A percentile compares a stretch with the other conserved stretches of the same genome.
Conservation (phyloP, 2,797 vertebrate species). For the Hafferia zeledoni region DNA sequence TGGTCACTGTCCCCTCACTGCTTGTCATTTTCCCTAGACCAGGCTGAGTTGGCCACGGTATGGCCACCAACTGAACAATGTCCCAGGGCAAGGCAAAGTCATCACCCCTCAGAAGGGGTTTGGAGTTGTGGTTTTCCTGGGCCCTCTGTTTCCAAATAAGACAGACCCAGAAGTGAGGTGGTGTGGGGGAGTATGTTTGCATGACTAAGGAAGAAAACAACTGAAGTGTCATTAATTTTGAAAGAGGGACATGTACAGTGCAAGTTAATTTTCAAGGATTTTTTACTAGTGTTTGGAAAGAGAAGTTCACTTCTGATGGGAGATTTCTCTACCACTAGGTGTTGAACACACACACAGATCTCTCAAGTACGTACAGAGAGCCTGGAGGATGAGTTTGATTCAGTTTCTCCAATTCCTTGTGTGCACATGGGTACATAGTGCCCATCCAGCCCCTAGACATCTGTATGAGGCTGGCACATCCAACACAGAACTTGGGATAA, state of each 20-base stretch:
- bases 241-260: neutral
- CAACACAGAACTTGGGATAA: accelerated
- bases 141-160: neutral
- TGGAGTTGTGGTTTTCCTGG: neutral
- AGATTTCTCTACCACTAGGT: neutral
- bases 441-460: neutral
- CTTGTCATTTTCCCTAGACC: neutral
- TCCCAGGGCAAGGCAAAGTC: neutral
- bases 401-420: neutral
- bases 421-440: accelerated
- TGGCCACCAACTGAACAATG: neutral
- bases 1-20: neutral
- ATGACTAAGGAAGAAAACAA: neutral
- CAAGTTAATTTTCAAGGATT: neutral
- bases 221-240: neutral
- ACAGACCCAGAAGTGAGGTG: neutral
- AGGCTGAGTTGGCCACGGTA: neutral
- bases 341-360: neutral
- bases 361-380: neutral
- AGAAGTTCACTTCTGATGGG: neutral
- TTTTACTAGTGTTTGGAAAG: neutral
- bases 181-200: accelerated
- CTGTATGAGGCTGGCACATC: neutral
- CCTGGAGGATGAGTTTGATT: neutral
- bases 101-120: neutral